Conservation (phyloP, 2,113 vertebrate genomes). For the Megaleporinus macrocephalus region DNA sequence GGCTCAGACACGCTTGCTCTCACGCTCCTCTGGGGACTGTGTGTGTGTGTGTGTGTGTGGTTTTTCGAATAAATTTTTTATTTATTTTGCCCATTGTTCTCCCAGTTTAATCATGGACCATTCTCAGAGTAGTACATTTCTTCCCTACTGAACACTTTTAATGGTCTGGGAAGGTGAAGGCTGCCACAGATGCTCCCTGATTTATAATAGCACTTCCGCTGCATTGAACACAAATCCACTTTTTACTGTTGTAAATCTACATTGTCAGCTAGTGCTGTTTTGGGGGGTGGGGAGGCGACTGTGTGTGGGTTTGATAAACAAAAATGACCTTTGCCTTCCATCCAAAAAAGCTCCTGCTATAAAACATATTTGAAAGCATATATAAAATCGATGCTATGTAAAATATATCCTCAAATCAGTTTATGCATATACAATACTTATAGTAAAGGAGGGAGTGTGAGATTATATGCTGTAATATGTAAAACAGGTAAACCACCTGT, state of each 20-base stretch:
- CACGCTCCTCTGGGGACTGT: conserved; percentile 14
- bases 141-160: background rate
- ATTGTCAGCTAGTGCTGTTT: background rate
- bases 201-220: background rate
- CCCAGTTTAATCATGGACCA: background rate
- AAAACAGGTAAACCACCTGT: too few species aligned
- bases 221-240: background rate
- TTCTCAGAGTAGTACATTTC: background rate
- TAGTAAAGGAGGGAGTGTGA: too few species aligned
- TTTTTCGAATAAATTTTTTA: conserved; percentile 17
- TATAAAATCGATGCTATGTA: too few species aligned
- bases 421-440: too few species aligned
- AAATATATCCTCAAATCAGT: too few species aligned
- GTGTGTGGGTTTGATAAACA: too few species aligned
- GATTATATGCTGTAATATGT: too few species aligned
- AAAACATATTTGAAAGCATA: too few species aligned
- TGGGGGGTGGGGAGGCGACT: too few species aligned
- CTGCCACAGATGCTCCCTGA: background rate
- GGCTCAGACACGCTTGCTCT: conserved; percentile 44
- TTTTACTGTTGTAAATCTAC: background rate
- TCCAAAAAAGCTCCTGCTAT: too few species aligned
- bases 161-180: background rate
- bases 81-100: background rate
- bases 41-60: conserved; percentile 15
- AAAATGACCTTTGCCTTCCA: too few species aligned